A percentile compares a stretch with the other conserved stretches of the same genome.
These are phyloP conservation scores for Gavia stellata DNA, from an alignment of 2,113 vertebrate genomes.

Conservation along the genomic window DNA sequence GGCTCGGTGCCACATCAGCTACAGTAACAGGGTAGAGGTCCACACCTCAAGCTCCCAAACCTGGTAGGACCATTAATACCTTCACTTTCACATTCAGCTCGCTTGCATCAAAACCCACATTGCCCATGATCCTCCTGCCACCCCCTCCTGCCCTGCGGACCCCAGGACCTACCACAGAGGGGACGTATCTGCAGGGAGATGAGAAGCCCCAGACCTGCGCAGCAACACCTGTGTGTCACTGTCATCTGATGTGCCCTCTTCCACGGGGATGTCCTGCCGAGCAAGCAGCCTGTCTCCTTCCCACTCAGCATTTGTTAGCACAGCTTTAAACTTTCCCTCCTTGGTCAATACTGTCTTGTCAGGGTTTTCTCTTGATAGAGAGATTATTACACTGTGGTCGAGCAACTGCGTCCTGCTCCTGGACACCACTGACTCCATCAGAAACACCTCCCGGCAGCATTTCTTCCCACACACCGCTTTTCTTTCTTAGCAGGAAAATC, in stretches of 20 bases:
- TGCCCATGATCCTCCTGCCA: background rate
- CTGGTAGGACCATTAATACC: background rate
- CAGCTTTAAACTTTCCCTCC: background rate
- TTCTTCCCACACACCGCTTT: background rate
- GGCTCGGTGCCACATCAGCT: rapidly evolving
- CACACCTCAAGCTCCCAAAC: background rate
- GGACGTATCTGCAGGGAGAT: background rate
- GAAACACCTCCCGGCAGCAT: background rate
- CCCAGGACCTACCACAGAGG: background rate
- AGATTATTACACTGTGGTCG: background rate
- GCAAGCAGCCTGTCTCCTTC: background rate
- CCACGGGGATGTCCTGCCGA: background rate
- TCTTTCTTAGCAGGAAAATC: background rate
- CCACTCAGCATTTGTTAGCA: background rate
- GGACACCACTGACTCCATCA: background rate
- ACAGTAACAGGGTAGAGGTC: background rate
- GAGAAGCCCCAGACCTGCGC: background rate
- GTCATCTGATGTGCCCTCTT: background rate
- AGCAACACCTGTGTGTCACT: background rate
- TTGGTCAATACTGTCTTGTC: background rate
- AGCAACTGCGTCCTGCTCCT: background rate
- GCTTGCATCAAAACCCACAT: background rate
- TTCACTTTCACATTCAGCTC: background rate
- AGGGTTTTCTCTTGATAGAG: background rate
- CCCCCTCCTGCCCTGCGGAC: rapidly evolving